Conservation (phyloP, 2,797 vertebrate species). For the Eulemur coronatus region DNA sequence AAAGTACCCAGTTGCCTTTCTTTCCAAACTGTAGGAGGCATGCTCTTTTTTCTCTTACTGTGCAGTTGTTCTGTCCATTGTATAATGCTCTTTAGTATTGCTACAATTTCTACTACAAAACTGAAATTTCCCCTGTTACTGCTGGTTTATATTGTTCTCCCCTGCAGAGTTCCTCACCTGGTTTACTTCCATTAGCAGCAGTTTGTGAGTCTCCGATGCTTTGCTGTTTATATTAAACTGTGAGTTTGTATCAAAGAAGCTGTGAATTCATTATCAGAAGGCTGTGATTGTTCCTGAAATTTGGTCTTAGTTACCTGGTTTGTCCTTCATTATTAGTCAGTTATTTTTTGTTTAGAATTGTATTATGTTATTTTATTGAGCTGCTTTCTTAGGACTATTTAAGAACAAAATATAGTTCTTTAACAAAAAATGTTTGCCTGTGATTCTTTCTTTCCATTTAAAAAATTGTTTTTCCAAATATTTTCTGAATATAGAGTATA, state of each 20-base stretch:
- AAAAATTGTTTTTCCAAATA: neutral
- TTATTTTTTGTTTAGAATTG: neutral
- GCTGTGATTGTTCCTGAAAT: slow-evolving; percentile 48
- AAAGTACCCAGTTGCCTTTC: neutral
- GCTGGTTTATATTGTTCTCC: neutral
- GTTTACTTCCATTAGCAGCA: slow-evolving; percentile 64
- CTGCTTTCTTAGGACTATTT: neutral
- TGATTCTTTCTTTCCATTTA: neutral
- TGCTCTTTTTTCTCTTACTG: neutral
- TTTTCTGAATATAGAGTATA: neutral
- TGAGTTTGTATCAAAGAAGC: slow-evolving; percentile 70
- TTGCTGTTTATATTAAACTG: slow-evolving; percentile 72
- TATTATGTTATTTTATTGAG: neutral
- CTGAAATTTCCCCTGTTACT: neutral
- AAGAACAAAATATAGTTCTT: neutral
- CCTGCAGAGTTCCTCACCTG: slow-evolving; percentile 63
- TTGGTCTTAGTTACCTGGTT: slow-evolving; percentile 34
- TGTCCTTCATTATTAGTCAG: slow-evolving; percentile 5
- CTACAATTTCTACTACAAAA: neutral
- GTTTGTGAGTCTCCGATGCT: slow-evolving; percentile 56
- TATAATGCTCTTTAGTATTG: neutral
- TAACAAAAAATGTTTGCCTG: neutral
- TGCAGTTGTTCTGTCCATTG: neutral
- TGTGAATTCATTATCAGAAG: slow-evolving; percentile 70
- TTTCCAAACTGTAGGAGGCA: neutral